Percentiles rank a stretch among this genome's conserved stretches.
phyloP scores from a whole-genome alignment of 2,113 vertebrate genomes.

The Ailuropoda melanoleuca region DNA sequence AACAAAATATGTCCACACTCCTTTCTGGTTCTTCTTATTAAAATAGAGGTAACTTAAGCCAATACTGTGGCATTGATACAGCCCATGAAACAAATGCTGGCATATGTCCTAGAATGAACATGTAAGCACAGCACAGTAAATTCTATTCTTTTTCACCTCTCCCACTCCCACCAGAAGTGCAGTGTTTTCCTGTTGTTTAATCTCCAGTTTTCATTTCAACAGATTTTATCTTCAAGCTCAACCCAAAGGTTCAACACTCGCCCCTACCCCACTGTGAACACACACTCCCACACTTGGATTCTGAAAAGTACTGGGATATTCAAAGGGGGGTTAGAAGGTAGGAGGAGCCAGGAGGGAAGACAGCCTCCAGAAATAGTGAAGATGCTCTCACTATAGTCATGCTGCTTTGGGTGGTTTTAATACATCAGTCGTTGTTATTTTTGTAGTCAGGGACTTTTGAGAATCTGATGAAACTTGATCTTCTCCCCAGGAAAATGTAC shows the following conservation, averaged over 20 bases:
- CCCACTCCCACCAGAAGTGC: not conserved
- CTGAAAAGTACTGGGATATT: not conserved
- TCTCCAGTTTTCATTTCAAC: not conserved
- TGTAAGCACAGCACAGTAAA: conserved; percentile 15
- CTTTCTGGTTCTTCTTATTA: not conserved
- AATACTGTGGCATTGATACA: not conserved
- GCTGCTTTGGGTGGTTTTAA: not conserved
- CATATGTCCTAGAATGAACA: not conserved
- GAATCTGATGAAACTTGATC: not conserved
- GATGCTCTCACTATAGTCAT: not conserved
- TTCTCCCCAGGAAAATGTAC: not conserved
- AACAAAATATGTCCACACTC: not conserved
- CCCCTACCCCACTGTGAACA: too few species aligned
- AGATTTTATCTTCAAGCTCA: not conserved
- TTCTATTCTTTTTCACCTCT: not conserved
- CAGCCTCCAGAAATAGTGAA: not conserved
- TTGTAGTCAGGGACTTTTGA: not conserved
- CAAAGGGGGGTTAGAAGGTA: not conserved
- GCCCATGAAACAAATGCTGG: not conserved
- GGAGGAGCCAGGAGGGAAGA: not conserved
- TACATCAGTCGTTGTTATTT: not conserved
- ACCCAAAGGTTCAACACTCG: not conserved
- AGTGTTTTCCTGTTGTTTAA: not conserved
- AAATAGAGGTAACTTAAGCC: not conserved
- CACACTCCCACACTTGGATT: not conserved